Percentiles rank a stretch among this genome's conserved stretches.
Evolutionary conservation across 2,888 invertebrate genomes (phyloP).

Genomic region (Athalia cordata): DNA sequence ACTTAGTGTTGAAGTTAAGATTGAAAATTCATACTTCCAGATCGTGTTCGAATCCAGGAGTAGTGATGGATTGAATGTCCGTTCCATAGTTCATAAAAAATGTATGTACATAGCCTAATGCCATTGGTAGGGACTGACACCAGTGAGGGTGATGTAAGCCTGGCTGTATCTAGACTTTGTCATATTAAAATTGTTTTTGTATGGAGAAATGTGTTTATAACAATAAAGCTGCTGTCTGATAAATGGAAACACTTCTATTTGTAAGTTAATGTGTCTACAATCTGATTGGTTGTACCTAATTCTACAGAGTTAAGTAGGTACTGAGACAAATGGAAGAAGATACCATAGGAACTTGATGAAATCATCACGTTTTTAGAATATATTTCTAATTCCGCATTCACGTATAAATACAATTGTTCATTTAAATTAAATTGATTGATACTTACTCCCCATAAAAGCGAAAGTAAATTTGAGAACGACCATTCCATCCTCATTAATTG

Average conservation of each 20-base stretch:
- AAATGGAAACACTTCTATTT: not conserved
- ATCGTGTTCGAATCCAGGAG: not conserved
- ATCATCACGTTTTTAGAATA: conserved; percentile 5
- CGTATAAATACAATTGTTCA: conserved; percentile 36
- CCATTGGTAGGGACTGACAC: too few relatives aligned
- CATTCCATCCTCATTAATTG: not conserved
- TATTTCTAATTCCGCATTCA: conserved; percentile 29
- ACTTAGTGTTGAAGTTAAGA: too few relatives aligned
- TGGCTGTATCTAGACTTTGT: too few relatives aligned
- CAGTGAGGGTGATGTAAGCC: too few relatives aligned
- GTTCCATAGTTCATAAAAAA: conserved; percentile 5
- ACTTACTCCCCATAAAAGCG: conserved; percentile 20
- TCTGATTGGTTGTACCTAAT: not conserved
- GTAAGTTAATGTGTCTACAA: not conserved
- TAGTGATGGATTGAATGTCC: not conserved
- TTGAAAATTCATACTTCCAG: too few relatives aligned
- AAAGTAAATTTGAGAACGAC: conserved; percentile 13
- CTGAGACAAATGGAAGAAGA: not conserved
- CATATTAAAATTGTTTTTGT: not conserved
- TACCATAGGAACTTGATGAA: conserved; percentile 14
- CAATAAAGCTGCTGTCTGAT: not conserved
- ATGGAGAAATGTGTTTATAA: not conserved
- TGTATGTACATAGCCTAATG: conserved; percentile 15
- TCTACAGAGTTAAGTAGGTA: not conserved
- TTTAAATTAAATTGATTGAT: conserved; percentile 23